These are phyloP conservation scores for Cheilosia impressa DNA, from an alignment of 2,888 invertebrate species.

Conservation along the genomic window DNA sequence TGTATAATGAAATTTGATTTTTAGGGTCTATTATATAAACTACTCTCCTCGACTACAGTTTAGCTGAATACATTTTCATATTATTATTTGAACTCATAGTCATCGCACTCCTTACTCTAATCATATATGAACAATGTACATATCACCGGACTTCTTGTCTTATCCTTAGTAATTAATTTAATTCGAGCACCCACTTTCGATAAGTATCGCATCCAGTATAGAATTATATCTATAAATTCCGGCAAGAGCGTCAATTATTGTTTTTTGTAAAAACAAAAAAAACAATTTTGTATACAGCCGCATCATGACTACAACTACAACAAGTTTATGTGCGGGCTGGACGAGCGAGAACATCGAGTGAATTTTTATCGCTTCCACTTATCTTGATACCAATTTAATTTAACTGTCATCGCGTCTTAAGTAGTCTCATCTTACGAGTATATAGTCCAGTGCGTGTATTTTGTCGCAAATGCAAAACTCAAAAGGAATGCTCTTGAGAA, in stretches of 20 bases:
- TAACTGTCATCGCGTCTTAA: constrained; percentile 54
- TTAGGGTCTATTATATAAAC: no score
- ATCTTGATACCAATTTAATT: constrained; percentile 59
- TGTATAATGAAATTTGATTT: no score
- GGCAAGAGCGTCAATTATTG: constrained; percentile 3
- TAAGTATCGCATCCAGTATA: no score
- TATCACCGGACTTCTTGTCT: no score
- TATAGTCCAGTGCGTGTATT: background rate
- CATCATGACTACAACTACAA: background rate
- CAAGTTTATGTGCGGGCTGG: constrained; percentile 27
- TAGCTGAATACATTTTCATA: no score
- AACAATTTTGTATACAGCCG: background rate
- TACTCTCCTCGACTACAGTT: no score
- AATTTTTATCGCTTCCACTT: constrained; percentile 51
- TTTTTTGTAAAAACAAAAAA: background rate
- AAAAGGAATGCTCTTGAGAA: constrained; percentile 7
- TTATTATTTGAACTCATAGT: no score
- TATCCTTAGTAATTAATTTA: no score
- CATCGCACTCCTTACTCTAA: no score
- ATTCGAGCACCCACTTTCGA: no score
- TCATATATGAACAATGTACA: no score
- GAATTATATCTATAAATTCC: background rate
- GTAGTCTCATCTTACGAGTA: constrained; percentile 8
- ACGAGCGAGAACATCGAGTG: constrained; percentile 19
- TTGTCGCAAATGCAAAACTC: constrained; percentile 37